Percentiles rank a stretch among this genome's conserved stretches.
Evolutionary conservation across 30 jellyfish, hydroid and myxozoan species (phyloP).

Genomic region (Calvadosia cruxmelitensis): DNA sequence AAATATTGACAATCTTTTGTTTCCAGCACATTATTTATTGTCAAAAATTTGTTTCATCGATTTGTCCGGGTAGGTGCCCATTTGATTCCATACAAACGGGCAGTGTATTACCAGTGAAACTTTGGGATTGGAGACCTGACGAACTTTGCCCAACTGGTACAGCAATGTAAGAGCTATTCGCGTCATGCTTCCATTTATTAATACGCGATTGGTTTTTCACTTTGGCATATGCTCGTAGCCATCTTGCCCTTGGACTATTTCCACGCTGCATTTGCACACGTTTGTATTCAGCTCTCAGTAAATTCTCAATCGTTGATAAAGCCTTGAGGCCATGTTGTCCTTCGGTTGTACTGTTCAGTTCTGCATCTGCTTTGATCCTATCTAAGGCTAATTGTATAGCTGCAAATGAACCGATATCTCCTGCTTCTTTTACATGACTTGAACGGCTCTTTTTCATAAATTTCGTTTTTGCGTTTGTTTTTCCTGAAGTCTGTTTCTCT

Average conservation of each 20-base stretch:
- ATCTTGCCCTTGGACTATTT: conserved; percentile 35
- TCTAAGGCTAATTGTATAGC: conserved; percentile 85
- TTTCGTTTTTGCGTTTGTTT: conserved; percentile 9
- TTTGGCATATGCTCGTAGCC: conserved; percentile 77
- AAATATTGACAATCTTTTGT: no score
- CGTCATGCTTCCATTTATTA: not conserved
- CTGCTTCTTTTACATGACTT: conserved; percentile 26
- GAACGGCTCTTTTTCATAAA: conserved; percentile 28
- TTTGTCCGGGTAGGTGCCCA: not conserved
- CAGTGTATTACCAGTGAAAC: no score
- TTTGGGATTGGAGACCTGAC: no score
- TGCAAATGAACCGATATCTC: conserved; percentile 71
- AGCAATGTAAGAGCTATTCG: not conserved
- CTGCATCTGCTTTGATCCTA: conserved; percentile 34
- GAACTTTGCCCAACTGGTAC: no score
- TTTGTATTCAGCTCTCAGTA: conserved; percentile 43
- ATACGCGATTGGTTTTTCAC: conserved; percentile 4
- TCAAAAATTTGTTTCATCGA: not conserved
- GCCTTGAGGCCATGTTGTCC: conserved; percentile 69
- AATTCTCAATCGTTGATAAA: conserved; percentile 43
- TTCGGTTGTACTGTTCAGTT: conserved; percentile 18
- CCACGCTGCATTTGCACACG: conserved; percentile 42
- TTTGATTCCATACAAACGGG: not conserved
- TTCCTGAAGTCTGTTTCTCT: conserved; percentile 4
- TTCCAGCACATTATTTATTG: no score